Base-by-base conservation (phyloP, 2,888 invertebrate genomes). In the Nemapogon koenigi region DNA sequence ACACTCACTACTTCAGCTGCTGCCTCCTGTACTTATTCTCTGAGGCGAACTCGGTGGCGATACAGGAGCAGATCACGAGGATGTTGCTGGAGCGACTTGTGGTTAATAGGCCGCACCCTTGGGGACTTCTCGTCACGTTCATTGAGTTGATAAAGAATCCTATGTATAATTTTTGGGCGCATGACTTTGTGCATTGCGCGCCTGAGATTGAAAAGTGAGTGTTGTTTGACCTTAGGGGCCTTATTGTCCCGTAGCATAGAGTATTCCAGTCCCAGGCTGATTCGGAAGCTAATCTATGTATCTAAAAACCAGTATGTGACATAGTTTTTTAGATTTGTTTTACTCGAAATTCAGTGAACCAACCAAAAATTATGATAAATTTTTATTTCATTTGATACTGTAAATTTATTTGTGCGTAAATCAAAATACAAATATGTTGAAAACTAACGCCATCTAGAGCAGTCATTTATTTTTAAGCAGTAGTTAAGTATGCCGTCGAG, bases 1-100 rank as follows among this genome's bases (percentile, higher is more conserved):
- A 99, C 76, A 99, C 99, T 14, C 98, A 99, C 79, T 99, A 99
- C 81, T 99, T 99, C 82, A 97, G 97, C 57, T 97, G 98, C 66
- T 94, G 96, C 25, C 84, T 99, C 37, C 82, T 99, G 45, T 97
- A 98, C 68, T 81, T 99, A 51, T 99, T 99, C 73, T 94, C 94
- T 32, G 97, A 98, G 67, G 97, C 97, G 4, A 97, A 97, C 60
- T 90, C 94, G 0, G 96, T 97, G 69, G 94, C 95, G 4, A 95
- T 99, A 43, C 98, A 99, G 52, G 99, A 99, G 68, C 98, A 98
- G 67, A 97, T 98, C 38, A 97, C 97, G 0, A 81, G 97, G 56
- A 98, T 98, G 51, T 81, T 99, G 38, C 83, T 99, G 41, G 99
- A 99, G 64, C 82, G 99, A 50, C 83, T 99, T 42, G 98, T 99